These are phyloP conservation scores for Sinhomidia bicolor DNA, from an alignment of 2,888 invertebrate genomes.

Conservation along the genomic window DNA sequence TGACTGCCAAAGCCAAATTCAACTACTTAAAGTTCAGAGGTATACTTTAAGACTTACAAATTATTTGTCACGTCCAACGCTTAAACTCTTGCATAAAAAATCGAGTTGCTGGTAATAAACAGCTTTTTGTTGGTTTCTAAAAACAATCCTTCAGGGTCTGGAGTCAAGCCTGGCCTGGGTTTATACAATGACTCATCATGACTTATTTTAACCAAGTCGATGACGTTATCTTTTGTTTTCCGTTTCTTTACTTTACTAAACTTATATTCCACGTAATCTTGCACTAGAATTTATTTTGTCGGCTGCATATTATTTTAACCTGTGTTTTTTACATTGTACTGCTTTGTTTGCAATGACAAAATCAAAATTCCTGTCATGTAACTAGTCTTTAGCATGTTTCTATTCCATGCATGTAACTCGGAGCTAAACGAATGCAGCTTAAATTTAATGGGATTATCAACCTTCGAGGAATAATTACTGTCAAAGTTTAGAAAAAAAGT, in stretches of 20 bases:
- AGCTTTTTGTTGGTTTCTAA: not conserved
- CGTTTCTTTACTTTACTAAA: too few species aligned
- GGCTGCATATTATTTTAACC: too few species aligned
- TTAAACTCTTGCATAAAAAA: not conserved
- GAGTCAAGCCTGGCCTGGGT: not conserved
- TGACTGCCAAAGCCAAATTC: too few species aligned
- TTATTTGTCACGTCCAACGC: not conserved
- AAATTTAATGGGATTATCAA: conserved; percentile 11
- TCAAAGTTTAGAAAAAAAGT: not conserved
- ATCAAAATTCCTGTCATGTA: not conserved
- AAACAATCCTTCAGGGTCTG: conserved; percentile 16
- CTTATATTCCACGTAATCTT: too few species aligned
- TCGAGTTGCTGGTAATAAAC: not conserved
- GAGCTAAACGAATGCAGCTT: not conserved
- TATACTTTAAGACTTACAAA: not conserved
- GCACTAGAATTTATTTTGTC: too few species aligned
- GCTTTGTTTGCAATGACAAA: not conserved
- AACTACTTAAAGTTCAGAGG: too few species aligned
- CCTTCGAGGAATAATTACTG: not conserved
- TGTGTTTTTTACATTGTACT: too few species aligned
- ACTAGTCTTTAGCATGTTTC: not conserved
- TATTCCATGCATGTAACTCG: not conserved
- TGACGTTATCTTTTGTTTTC: too few species aligned
- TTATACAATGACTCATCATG: too few species aligned
- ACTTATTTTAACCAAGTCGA: too few species aligned